Evolutionary conservation across 2,888 invertebrate species (phyloP).

Genomic region (Melanotus villosus): DNA sequence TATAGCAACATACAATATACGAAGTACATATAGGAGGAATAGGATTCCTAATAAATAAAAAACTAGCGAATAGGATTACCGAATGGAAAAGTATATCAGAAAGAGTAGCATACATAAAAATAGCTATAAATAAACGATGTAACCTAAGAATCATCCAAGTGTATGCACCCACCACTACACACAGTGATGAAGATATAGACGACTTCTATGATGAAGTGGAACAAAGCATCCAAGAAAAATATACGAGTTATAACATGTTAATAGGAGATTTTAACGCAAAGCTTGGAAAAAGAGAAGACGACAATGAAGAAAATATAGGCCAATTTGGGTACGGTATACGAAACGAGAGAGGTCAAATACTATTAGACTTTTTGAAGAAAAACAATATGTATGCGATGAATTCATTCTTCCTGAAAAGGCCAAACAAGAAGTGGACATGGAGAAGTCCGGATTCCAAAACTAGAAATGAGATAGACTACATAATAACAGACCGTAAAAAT

Average conservation of each 20-base stretch:
- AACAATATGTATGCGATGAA: no score
- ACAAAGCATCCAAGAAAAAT: constrained; percentile 2
- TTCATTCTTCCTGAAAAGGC: not conserved
- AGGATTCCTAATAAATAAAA: not conserved
- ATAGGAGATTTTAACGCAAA: no score
- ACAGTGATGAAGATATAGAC: not conserved
- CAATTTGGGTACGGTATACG: not conserved
- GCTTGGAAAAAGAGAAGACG: no score
- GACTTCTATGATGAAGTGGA: constrained; percentile 2
- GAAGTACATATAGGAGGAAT: not conserved
- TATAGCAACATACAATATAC: not conserved
- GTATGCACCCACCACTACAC: constrained; percentile 2
- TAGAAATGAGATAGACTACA: not conserved
- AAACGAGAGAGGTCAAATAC: not conserved
- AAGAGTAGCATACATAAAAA: not conserved
- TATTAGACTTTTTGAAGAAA: no score
- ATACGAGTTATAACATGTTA: not conserved
- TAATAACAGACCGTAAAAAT: not conserved
- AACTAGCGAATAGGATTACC: not conserved
- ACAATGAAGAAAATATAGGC: not conserved
- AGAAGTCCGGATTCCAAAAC: constrained; percentile 5
- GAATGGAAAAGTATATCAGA: constrained; percentile 3
- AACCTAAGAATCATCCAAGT: not conserved
- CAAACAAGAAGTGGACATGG: not conserved
- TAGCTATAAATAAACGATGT: not conserved